These are phyloP conservation scores for Megaptera novaeangliae DNA, from an alignment of 2,113 vertebrate species.

Conservation along the genomic window DNA sequence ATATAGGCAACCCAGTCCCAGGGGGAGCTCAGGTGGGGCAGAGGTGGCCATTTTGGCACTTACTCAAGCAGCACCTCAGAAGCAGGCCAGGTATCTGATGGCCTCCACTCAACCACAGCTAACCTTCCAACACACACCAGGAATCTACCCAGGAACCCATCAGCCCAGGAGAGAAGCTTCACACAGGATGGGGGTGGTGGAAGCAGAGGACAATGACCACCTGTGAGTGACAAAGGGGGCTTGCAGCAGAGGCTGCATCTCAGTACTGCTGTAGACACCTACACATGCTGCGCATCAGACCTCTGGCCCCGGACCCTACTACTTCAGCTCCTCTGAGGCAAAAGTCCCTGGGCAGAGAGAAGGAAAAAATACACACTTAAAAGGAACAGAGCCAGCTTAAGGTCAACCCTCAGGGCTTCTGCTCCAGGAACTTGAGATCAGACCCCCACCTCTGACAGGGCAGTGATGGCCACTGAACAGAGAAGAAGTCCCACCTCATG, in stretches of 20 bases:
- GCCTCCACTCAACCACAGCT: background rate
- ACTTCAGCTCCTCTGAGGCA: background rate
- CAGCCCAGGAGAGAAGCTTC: background rate
- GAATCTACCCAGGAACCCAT: background rate
- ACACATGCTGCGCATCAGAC: background rate
- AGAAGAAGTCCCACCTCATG: background rate
- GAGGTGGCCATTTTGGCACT: too few relatives aligned
- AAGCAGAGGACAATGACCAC: background rate
- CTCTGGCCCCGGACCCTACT: background rate
- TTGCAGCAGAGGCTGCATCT: background rate
- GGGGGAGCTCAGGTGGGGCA: too few relatives aligned
- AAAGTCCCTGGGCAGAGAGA: background rate
- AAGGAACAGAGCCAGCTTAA: background rate
- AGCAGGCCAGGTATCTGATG: background rate
- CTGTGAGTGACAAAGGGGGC: background rate
- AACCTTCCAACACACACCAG: background rate
- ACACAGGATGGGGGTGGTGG: background rate
- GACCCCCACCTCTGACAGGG: background rate
- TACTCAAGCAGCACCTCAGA: background rate
- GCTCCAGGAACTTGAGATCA: background rate
- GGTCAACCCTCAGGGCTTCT: background rate
- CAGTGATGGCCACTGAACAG: background rate
- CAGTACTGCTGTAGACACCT: background rate
- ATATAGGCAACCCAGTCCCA: background rate
- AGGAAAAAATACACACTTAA: background rate